Evolutionary conservation across 2,888 invertebrate species (phyloP), one percentile per base, ranked within the genome.

Genomic region (Archips xylosteana): DNA sequence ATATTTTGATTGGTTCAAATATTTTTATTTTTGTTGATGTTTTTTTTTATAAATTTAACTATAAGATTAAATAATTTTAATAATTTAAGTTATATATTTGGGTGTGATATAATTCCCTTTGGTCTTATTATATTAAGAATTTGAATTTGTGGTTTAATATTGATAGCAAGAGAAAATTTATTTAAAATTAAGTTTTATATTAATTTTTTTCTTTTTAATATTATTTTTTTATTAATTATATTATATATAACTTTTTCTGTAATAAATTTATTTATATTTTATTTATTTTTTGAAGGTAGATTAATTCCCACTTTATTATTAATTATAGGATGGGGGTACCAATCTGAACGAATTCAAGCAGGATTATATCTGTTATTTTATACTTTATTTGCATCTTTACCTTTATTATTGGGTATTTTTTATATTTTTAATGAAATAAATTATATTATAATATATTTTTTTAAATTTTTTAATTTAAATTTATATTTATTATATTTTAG

Each of bases 231-330:
- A 86, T 83, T 95, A 84, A 78, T 95, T 80, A 89, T 95, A 82
- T 94, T 96, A 88, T 85, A 90, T 89, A 79, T 95, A 80, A 95
- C 94, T 86, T 96, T 96, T 95, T 90, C 86, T 73, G 85, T 88
- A 6, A 86, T 94, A 85, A 95, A 95, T 95, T 90, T 96, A 85
- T 92, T 96, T 91, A 80, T 95, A 82, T 96, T 96, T 95, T 96
- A 96, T 95, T 91, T 96, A 87, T 96, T 95, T 95, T 97, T 96
- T 96, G 96, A 96, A 75, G 87, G 93, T 2, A 96, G 96, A 3
- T 92, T 96, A 89, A 95, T 97, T 91, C 96, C 96, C 15, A 96
- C 95, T 23, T 94, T 96, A 87, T 84, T 96, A 82, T 94, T 96
- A 88, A 96, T 97, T 95, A 86, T 96, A 81, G 96, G 96, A 0